Base-by-base conservation (phyloP, 2,888 invertebrate genomes). In the Phyto melanocephala region DNA sequence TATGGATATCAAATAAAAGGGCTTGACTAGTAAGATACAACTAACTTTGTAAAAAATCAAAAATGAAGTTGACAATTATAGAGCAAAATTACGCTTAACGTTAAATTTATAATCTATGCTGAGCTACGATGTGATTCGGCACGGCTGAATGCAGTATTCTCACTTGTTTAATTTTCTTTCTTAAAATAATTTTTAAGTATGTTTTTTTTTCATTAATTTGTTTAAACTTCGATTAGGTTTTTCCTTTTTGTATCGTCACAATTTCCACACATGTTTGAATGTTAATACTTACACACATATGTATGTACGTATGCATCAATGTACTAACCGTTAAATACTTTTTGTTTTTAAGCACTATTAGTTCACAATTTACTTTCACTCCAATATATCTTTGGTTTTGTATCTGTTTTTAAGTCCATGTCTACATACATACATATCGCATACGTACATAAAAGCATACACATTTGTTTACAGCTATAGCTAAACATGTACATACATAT, bases 341-440 rank as follows among this genome's bases (percentile, higher is more conserved):
- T 40, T 56, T 65, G 20, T n/a, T 75, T 65, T 3, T 37, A 6
- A 58, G 28, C 5, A 47, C 24, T 42, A 52, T 65, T 35, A 22
- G 63, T 65, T 37, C 63, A 56, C 56, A 45, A 56, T 67, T 70
- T 71, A 82, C 82, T 82, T 82, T 82, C 82, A 82, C 82, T 82
- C 35, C 24, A 62, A 67, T 40, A 37, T 45, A 65, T 70, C 28
- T 56, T 60, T 68, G 13, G 2, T 52, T 22, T 45, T 42, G 6
- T 20, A 17, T 62, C 22, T 35, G 13, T 47, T 52, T 70, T 77
- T 70, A 13, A 3, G n/a, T n/a, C 3, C 28, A 28, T 3, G 28
- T 28, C 4, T 28, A 28, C 28, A 6, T 28, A 28, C 28, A 28
- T 28, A 28, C 28, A 28, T 28, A 22, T 60, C 17, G 17, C n/a